A percentile compares a stretch with the other conserved stretches of the same genome.
Evolutionary conservation across 2,888 invertebrate genomes (phyloP).

Genomic region (Scaptomyza parva): DNA sequence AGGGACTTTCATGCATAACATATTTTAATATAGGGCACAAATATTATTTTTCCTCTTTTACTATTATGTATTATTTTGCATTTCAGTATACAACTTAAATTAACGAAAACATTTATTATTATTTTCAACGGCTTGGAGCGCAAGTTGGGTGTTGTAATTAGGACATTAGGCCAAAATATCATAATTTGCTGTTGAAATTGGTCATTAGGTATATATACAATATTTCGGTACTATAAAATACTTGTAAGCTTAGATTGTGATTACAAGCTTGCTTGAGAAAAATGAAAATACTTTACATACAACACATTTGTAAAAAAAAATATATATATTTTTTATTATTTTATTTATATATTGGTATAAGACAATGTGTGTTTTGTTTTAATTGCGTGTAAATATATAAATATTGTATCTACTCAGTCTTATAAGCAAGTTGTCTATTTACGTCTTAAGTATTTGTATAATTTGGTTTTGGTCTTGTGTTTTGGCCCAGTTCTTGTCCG

Average conservation of each 20-base stretch:
- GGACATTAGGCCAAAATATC: constrained; percentile 58
- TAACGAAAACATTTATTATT: constrained; percentile 52
- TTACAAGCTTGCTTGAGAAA: constrained; percentile 1
- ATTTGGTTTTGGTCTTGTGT: constrained; percentile 57
- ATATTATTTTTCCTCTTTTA: too few species aligned
- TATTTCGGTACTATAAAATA: constrained; percentile 43
- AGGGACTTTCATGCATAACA: constrained; percentile 32
- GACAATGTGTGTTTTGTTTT: constrained; percentile 16
- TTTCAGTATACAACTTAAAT: constrained; percentile 29
- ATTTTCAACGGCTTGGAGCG: constrained; percentile 38
- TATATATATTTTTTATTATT: not conserved
- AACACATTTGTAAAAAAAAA: not conserved
- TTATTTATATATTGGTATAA: not conserved
- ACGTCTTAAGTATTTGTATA: constrained; percentile 26
- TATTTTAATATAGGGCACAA: not conserved
- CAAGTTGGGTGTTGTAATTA: constrained; percentile 52
- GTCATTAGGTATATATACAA: constrained; percentile 49
- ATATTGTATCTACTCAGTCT: constrained; percentile 16
- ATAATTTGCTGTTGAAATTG: constrained; percentile 60
- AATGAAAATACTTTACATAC: not conserved
- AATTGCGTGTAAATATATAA: constrained; percentile 1
- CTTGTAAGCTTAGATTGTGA: constrained; percentile 15
- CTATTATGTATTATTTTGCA: constrained; percentile 36
- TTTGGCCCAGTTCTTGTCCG: constrained; percentile 76
- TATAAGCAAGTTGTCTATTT: constrained; percentile 29